Base-by-base conservation (phyloP, 2,113 vertebrate species). In the Xenus cinereus region DNA sequence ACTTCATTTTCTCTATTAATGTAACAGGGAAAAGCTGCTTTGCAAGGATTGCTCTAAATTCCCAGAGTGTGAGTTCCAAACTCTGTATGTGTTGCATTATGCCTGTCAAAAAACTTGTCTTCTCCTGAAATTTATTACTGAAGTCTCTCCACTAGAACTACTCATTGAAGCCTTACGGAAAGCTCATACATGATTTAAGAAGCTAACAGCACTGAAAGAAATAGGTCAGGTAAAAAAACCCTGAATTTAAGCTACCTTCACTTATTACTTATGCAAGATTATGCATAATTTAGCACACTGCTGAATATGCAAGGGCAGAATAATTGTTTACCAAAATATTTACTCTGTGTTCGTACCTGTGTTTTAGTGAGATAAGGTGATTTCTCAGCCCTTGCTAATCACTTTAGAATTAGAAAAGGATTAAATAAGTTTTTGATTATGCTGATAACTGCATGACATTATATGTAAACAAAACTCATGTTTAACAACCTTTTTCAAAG, bases 311-410 rank as follows among this genome's bases (percentile, higher is more conserved):
- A 98, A 98, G 98, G 97, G 90, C 95, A 98, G 98, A 98, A 98
- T 98, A 98, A 98, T 98, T 98, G 98, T 98, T 98, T 98, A 98
- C 98, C 98, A 98, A 98, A 98, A 98, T 98, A 98, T 98, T 98
- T 98, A 98, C 98, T 98, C 98, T 97, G 97, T 98, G 97, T 98
- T 98, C 95, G 79, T 98, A 98, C 98, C 98, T 98, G 97, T 98
- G 98, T 98, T 98, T 98, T 97, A 98, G 97, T 95, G 98, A 98
- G 98, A 98, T 98, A 98, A 98, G 98, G 97, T 98, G 97, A 98
- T 97, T 98, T 98, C 97, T 98, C 97, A 96, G 98, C 94, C 97
- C 97, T 98, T 97, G 97, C 97, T 98, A 98, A 98, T 98, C 98
- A 98, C 97, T 98, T 98, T 96, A 97, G 98, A 98, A 98, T 98